Percentiles rank a stretch among this genome's conserved stretches.
phyloP scores from a whole-genome alignment of 2,113 vertebrate genomes.

The Athene cunicularia region DNA sequence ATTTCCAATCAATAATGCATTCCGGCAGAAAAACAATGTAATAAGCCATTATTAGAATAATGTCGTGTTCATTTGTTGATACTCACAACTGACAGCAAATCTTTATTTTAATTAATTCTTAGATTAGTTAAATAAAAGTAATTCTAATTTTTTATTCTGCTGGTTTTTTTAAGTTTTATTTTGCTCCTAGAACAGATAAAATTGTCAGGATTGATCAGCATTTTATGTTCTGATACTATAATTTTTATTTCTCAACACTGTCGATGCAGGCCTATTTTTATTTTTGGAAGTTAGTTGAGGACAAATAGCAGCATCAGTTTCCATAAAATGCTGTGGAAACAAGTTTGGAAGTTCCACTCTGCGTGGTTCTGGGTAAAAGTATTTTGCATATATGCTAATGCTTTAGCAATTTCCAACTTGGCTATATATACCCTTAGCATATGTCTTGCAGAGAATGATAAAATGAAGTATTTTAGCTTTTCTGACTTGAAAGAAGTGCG shows the following conservation, averaged over 20 bases:
- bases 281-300: neutral
- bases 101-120: slow-evolving; percentile 57
- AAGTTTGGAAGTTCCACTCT: neutral
- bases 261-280: neutral
- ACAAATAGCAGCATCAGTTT: neutral
- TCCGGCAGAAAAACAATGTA: slow-evolving; percentile 42
- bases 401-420: neutral
- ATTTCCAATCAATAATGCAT: slow-evolving; percentile 66
- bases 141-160: neutral
- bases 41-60: slow-evolving; percentile 58
- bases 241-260: neutral
- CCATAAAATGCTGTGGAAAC: neutral
- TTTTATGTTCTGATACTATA: neutral
- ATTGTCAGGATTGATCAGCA: neutral
- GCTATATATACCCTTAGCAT: neutral
- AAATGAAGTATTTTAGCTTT: neutral
- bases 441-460: neutral
- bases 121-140: slow-evolving; percentile 34
- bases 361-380: neutral
- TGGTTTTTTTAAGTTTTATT: neutral
- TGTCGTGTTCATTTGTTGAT: slow-evolving; percentile 9
- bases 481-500: neutral
- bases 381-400: neutral
- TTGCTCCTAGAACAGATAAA: neutral
- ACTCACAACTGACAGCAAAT: slow-evolving; percentile 37